phyloP scores from a whole-genome alignment of 2,888 invertebrate species.

The Cabera pusaria region DNA sequence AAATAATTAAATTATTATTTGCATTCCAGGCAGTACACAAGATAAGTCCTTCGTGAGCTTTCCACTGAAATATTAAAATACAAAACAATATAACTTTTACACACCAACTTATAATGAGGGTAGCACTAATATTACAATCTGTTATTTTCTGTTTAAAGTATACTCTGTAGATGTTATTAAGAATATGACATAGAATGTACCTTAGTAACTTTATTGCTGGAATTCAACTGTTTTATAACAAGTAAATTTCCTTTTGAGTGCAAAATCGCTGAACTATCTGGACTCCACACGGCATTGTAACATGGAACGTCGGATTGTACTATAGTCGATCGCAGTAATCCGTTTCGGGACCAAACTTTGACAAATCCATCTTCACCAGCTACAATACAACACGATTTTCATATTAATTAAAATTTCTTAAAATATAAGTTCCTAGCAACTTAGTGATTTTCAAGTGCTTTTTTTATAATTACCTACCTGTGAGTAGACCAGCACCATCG shows the following conservation, averaged over 20 bases:
- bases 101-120: no score
- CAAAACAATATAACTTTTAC: no score
- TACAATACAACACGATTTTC: conserved; percentile 50
- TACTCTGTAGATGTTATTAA: no score
- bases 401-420: no score
- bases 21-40: conserved; percentile 97
- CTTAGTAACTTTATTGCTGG: conserved; percentile 88
- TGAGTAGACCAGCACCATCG: conserved; percentile 97
- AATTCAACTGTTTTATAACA: conserved; percentile 88
- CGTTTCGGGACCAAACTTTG: conserved; percentile 98
- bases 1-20: conserved; percentile 94
- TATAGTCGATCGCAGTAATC: conserved; percentile 95
- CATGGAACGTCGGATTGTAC: conserved; percentile 91
- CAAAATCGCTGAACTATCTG: conserved; percentile 86
- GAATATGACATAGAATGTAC: no score
- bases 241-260: conserved; percentile 87
- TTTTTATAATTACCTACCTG: conserved; percentile 84
- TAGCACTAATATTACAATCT: no score
- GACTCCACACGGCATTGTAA: conserved; percentile 93
- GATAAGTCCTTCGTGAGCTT: conserved; percentile 97
- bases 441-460: no score
- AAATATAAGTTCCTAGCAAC: no score
- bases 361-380: conserved; percentile 98
- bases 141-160: no score
- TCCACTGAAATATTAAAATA: conserved; percentile 97